Evolutionary conservation across 2,113 vertebrate species (phyloP), one percentile per base, ranked within the genome.

Genomic region (Himantopus leucocephalus): DNA sequence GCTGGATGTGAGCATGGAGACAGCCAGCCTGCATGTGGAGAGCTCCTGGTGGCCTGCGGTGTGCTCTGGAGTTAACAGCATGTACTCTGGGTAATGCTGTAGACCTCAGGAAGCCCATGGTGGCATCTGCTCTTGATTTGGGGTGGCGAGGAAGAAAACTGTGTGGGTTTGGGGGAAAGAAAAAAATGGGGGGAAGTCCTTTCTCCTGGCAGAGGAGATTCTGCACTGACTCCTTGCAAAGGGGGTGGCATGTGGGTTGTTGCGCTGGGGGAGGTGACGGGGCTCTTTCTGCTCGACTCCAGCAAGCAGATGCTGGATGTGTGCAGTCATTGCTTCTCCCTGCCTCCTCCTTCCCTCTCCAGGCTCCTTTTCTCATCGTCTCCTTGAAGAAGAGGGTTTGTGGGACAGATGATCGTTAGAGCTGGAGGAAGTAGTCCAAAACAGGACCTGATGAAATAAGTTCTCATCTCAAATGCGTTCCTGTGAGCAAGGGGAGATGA

Each of bases 161-260:
- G 32, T 12, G 26, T 32, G 55, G n/a, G 11, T 17, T 43, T 35
- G 29, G 24, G 19, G 14, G 2, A 3, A 7, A 12, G 7, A 27
- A 12, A n/a, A 26, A 48, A 48, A 39, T 39, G 6, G 2, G 5
- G 17, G 35, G 26, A 43, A 66, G 21, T 55, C 41, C 5, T 63
- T 56, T 87, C 18, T 75, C 15, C 63, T 80, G 52, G 14, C 24
- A 80, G 56, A 73, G 48, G 27, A 79, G 12, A 11, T 73, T 92
- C 20, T 91, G 72, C 48, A 35, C 29, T 22, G 52, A 48, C 45
- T 56, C 41, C 62, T 3, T 0, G 4, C 48, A 34, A 41, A 74
- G 0, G 4, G 18, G 16, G 19, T 30, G 22, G 19, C 7, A 22
- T 2, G 8, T 1, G 2, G 29, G 30, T 14, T 66, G 26, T 53